Evolutionary conservation across 2,888 invertebrate species (phyloP), one percentile per base, ranked within the genome.

Genomic region (Ochropleura plecta): DNA sequence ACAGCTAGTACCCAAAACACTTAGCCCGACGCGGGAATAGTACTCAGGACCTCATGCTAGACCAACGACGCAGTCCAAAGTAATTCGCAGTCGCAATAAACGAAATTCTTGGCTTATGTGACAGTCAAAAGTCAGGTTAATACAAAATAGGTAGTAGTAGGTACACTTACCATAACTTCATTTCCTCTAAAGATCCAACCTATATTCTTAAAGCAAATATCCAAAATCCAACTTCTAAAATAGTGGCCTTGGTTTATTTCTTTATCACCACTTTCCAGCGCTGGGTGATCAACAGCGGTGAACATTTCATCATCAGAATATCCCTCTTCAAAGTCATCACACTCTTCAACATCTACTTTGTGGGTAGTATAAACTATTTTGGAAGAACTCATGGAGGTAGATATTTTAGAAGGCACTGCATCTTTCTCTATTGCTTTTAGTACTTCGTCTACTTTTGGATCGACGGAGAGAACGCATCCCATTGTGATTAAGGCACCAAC

Each of bases 401-500:
- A 81, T 70, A 79, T 86, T 89, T 88, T 93, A n/a, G 83, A 78
- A 66, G 90, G 83, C 8, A 89, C 88, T 59, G 92, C 85, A 79
- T 95, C 94, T 92, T 96, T 95, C 83, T 97, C 96, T 83, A 97
- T 93, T n/a, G 97, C 95, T 86, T 93, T 96, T 2, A 97, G 91
- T 63, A 98, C 97, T 95, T 98, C 98, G 5, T 97, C 94, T 0
- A 97, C 96, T 64, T 97, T 95, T 0, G 98, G 97, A 74, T 98
- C 97, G 0, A 97, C 94, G 0, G 97, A 97, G 63, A 98, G 93
- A 60, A 98, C 94, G 88, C 98, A 97, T 49, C 98, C 98, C 91
- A 98, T 97, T 42, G 98, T 97, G 82, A 98, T 97, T 65, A 98
- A 89, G 0, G 98, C 97, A 4, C 97, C 97, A 0, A 98, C 98